These are phyloP conservation scores for Pterostichus madidus DNA, from an alignment of 2,888 invertebrate genomes.

Conservation along the genomic window DNA sequence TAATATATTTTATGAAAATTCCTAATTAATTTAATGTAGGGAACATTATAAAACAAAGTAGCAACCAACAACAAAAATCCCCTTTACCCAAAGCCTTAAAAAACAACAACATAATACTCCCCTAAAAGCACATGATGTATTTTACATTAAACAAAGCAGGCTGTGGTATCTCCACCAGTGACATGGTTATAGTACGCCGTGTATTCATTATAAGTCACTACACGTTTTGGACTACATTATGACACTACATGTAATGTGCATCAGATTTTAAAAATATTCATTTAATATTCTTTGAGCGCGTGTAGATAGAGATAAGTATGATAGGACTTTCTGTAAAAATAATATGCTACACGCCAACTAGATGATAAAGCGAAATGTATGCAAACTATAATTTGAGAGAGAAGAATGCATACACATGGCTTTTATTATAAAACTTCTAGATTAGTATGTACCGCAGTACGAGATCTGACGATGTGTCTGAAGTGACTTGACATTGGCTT, in stretches of 20 bases:
- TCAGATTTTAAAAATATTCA: constrained; percentile 57
- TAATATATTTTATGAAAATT: no score
- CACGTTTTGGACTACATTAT: constrained; percentile 55
- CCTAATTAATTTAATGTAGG: no score
- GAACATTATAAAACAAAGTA: no score
- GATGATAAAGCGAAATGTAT: constrained; percentile 37
- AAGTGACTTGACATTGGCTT: no score
- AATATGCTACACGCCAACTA: constrained; percentile 30
- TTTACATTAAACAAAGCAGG: constrained; percentile 36
- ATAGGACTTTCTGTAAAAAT: constrained; percentile 15
- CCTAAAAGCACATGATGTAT: constrained; percentile 22
- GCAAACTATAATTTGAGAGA: constrained; percentile 28
- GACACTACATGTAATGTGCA: constrained; percentile 60
- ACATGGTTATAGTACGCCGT: not conserved
- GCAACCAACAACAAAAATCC: no score
- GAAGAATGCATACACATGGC: not conserved
- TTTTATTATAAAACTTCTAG: not conserved
- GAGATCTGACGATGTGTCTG: no score
- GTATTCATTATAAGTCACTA: constrained; percentile 10
- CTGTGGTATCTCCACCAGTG: not conserved
- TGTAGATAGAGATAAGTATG: constrained; percentile 38
- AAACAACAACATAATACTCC: constrained; percentile 10
- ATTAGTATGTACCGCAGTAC: no score
- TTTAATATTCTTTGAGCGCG: constrained; percentile 56
- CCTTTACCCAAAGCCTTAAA: not conserved